Base-by-base conservation (phyloP, 2,113 vertebrate species). In the Echinops telfairi region DNA sequence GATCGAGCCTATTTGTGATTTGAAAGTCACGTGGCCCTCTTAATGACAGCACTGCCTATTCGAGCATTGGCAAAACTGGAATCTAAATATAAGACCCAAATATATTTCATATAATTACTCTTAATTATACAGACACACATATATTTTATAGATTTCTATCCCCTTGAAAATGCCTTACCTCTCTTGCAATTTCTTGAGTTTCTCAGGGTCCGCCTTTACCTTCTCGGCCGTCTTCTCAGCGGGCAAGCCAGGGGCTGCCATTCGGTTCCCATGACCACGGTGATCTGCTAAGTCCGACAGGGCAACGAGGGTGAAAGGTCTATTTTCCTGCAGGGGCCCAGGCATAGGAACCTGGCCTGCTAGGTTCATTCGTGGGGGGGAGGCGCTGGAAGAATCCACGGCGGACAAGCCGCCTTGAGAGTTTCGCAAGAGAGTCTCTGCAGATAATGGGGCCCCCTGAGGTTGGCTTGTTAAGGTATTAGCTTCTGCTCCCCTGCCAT, bases 131-230 rank as follows among this genome's bases (percentile, higher is more conserved):
- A 53, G 47, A 53, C 47, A 53, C 47, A 53, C 47, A 53, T 10
- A 53, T 4, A 53, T 53, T 53, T 53, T 22, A 23, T 20, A 33
- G 33, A 33, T 73, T 73, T 19, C 20, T 71, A 25, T n/a, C 87
- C 60, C 70, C 66, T 77, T 36, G 70, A 53, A 31, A 43, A 70
- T 2, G 78, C 58, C 95, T 98, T 43, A 97, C 97, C 97, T 98
- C 80, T 97, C 94, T 62, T 90, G 94, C 10, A 98, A 83, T 88
- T 97, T 96, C 83, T 96, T 96, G 70, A 97, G 95, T 83, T 97
- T 98, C 91, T 98, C 96, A 2, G 96, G 92, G 47, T 98, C 96
- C 15, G 89, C 57, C 47, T 82, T 91, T 58, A 73, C 81, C n/a
- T 94, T 92, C 29, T 73, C 81, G 33, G 2, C 76, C 57, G 83